Base-by-base conservation (phyloP, 2,797 vertebrate genomes). In the Brachyalestes nurse region DNA sequence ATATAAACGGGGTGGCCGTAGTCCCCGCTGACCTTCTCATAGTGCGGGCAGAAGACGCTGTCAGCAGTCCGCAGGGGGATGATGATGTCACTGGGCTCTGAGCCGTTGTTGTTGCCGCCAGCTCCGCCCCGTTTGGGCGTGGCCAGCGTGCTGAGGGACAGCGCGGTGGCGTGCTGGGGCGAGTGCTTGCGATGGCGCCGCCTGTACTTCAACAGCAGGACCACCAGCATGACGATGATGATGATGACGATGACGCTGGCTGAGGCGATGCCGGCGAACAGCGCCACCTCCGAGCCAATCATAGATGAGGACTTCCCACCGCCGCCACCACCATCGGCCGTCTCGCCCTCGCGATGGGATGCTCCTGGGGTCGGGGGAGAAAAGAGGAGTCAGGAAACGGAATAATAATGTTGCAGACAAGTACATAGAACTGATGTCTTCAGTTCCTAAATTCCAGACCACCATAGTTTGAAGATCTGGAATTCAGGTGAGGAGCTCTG, bases 1-100 rank as follows among this genome's bases (percentile, higher is more conserved):
- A 99, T 99, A 94, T 99, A 99, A 90, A 99, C 98, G 0, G 98
- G 98, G 92, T 99, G 97, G 90, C 98, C 98, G 82, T 99, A 99
- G 91, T 99, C 98, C 42, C 98, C 98, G 86, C 98, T 99, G 87
- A 99, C 97, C 90, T 99, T 99, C 94, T 99, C 97, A 85, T 99
- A 99, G 93, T 99, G 98, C 10, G 97, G 98, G 89, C 98, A 99
- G 96, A 99, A 99, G 83, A 98, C 97, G 89, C 97, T 97, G 95
- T 99, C 98, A 88, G 97, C 97, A 95, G 98, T 99, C 96, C 97
- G 95, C 91, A 99, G 92, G 75, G 98, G 98, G 94, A 99, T 99
- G 94, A 99, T 99, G 95, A 99, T 97, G 96, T 99, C 97, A 86
- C 97, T 99, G 91, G 97, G 98, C 93, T 99, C 97, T 1, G 97